These are phyloP conservation scores for Musca domestica DNA, from an alignment of 1,140 invertebrate species.

Conservation along the genomic window DNA sequence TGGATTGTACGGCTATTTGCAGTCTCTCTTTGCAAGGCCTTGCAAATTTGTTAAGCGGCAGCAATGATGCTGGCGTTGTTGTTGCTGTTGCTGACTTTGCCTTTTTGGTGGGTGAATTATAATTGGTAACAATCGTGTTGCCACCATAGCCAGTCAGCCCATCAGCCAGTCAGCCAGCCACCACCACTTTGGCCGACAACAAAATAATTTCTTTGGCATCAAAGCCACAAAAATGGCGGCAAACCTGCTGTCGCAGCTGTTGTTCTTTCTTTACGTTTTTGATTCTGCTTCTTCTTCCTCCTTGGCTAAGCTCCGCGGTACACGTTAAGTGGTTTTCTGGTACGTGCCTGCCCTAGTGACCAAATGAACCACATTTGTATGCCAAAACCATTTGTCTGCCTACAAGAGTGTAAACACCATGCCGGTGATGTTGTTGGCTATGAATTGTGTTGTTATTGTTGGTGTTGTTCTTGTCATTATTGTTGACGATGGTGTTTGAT, in stretches of 20 bases:
- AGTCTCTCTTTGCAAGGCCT: not conserved
- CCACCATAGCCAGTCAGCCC: not conserved
- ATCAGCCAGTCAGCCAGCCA: no score
- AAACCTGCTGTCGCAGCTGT: no score
- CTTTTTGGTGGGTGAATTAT: slow-evolving; percentile 16
- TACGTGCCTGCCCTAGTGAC: slow-evolving; percentile 21
- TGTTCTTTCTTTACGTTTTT: no score
- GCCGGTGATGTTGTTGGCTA: no score
- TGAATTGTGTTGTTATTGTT: no score
- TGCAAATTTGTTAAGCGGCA: not conserved
- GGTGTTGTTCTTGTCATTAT: not conserved
- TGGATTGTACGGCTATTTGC: not conserved
- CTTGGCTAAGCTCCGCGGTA: no score
- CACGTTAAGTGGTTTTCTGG: not conserved
- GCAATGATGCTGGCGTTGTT: no score
- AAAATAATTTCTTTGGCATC: no score
- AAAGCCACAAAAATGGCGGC: no score
- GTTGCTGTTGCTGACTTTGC: not conserved
- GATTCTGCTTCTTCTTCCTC: no score
- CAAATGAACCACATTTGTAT: slow-evolving; percentile 22
- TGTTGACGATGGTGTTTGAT: not conserved
- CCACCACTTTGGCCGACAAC: no score
- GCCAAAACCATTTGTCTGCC: slow-evolving; percentile 16
- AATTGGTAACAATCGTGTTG: slow-evolving; percentile 20
- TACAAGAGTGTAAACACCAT: not conserved